phyloP scores from a whole-genome alignment of 2,888 invertebrate genomes.

The Caenorhabditis sp. region DNA sequence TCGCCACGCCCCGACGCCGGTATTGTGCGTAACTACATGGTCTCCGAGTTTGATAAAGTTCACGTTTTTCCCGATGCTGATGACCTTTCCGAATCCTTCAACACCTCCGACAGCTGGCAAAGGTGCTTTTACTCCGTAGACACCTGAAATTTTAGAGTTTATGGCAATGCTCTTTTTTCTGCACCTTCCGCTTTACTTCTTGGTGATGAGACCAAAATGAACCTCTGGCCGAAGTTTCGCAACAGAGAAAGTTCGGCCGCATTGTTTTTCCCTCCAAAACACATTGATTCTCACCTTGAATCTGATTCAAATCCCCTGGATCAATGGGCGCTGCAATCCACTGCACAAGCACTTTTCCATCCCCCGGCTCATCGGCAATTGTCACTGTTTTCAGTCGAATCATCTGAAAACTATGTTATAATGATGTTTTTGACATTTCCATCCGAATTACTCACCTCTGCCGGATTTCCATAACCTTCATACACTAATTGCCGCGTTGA shows the following conservation, averaged over 20 bases:
- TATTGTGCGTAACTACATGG: constrained; percentile 89
- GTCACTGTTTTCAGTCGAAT: constrained; percentile 57
- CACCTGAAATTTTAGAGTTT: constrained; percentile 30
- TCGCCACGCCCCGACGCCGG: constrained; percentile 89
- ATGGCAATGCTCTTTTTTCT: too few species aligned
- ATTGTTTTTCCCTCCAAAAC: too few species aligned
- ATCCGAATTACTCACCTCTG: constrained; percentile 64
- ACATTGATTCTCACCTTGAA: constrained; percentile 85
- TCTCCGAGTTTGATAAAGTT: constrained; percentile 87
- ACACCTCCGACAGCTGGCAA: constrained; percentile 94
- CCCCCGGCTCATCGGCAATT: constrained; percentile 43
- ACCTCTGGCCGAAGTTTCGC: too few species aligned
- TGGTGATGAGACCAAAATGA: too few species aligned
- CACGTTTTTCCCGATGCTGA: constrained; percentile 87
- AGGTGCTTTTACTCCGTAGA: constrained; percentile 80
- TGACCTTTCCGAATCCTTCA: constrained; percentile 93
- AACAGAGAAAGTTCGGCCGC: too few species aligned
- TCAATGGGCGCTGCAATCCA: constrained; percentile 95
- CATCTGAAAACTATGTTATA: constrained; percentile 36
- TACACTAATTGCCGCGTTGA: constrained; percentile 73
- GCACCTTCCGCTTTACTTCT: too few species aligned
- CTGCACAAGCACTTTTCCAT: constrained; percentile 87
- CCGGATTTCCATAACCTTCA: constrained; percentile 76
- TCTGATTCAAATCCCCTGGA: constrained; percentile 97
- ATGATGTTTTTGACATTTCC: too few species aligned